Conservation (phyloP, 2,113 vertebrate species). For the Mobula birostris region DNA sequence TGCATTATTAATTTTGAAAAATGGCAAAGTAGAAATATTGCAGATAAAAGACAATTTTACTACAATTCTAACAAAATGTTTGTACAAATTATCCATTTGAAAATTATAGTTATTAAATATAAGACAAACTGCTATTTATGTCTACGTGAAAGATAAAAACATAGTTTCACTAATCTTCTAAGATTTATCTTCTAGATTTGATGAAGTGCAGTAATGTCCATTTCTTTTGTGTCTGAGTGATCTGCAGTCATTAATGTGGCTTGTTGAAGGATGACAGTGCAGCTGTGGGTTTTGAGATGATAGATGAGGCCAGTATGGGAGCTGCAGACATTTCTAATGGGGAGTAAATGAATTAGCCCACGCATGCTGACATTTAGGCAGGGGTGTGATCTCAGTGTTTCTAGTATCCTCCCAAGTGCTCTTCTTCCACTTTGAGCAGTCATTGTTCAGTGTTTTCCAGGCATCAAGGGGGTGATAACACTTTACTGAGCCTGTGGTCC, state of each 20-base stretch:
- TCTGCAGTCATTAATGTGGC: neutral
- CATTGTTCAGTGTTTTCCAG: too few relatives aligned
- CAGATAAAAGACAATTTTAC: neutral
- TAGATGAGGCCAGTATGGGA: too few relatives aligned
- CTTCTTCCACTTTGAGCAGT: too few relatives aligned
- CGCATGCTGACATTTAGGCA: too few relatives aligned
- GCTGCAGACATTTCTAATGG: too few relatives aligned
- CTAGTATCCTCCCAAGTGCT: too few relatives aligned
- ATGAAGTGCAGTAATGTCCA: neutral
- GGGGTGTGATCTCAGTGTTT: too few relatives aligned
- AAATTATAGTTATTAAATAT: neutral
- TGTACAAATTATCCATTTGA: neutral
- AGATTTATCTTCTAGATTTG: neutral
- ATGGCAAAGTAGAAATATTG: neutral
- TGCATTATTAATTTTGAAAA: neutral
- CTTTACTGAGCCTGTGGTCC: too few relatives aligned
- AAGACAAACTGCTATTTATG: neutral
- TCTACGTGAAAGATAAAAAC: neutral
- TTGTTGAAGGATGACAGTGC: too few relatives aligned
- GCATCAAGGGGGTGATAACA: too few relatives aligned
- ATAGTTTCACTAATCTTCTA: neutral
- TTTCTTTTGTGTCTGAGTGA: neutral
- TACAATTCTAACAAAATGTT: neutral
- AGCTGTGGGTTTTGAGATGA: too few relatives aligned
- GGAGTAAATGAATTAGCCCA: too few relatives aligned